Percentiles rank a stretch among this genome's conserved stretches.
These are phyloP conservation scores for Rhagonycha fulva DNA, from an alignment of 2,888 invertebrate species.

Conservation along the genomic window DNA sequence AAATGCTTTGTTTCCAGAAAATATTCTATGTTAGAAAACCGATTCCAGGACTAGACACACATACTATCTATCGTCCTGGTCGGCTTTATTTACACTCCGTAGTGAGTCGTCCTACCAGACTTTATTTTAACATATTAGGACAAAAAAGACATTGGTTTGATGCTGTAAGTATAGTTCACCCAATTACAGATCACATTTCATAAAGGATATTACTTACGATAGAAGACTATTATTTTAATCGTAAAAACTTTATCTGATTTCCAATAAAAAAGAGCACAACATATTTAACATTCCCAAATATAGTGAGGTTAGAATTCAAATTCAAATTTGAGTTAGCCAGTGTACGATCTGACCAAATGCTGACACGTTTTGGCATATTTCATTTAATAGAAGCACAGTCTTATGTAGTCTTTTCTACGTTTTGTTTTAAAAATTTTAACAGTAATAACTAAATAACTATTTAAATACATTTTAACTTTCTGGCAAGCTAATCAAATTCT, in stretches of 20 bases:
- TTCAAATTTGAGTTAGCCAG: neutral
- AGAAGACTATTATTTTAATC: neutral
- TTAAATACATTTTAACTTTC: neutral
- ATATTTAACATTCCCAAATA: no score
- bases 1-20: constrained; percentile 46
- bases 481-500: neutral
- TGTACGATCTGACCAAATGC: neutral
- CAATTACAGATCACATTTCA: neutral
- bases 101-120: constrained; percentile 18
- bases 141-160: constrained; percentile 22
- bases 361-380: neutral
- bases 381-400: neutral
- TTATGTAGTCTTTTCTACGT: neutral
- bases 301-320: neutral
- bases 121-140: constrained; percentile 17
- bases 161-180: constrained; percentile 18
- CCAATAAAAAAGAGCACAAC: no score
- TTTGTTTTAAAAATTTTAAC: neutral
- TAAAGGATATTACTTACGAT: neutral
- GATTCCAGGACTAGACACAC: constrained; percentile 30
- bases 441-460: neutral
- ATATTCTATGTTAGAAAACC: constrained; percentile 49
- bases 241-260: neutral
- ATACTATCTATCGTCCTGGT: constrained; percentile 31
- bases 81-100: constrained; percentile 17